Percentiles rank a stretch among this genome's conserved stretches.
phyloP scores from a whole-genome alignment of 2,888 invertebrate genomes.

The Kryphioiulus occultus region DNA sequence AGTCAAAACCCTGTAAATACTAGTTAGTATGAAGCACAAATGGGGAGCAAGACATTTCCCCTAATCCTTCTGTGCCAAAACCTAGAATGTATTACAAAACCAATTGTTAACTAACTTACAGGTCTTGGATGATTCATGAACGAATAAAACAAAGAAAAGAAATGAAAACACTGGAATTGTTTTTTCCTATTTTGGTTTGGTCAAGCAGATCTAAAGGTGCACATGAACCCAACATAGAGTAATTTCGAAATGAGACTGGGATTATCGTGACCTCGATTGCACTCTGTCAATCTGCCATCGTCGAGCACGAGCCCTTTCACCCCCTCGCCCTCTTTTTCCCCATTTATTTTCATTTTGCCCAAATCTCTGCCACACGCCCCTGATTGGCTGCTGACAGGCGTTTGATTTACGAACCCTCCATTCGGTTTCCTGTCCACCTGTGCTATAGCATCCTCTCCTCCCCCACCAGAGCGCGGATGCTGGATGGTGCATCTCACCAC shows the following conservation, averaged over 20 bases:
- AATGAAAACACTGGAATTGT: no score
- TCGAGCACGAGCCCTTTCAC: constrained; percentile 23
- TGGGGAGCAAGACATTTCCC: no score
- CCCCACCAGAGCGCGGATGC: not conserved
- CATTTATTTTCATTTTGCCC: constrained; percentile 17
- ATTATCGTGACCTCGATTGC: not conserved
- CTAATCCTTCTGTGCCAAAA: no score
- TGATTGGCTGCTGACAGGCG: constrained; percentile 42
- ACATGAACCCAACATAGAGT: not conserved
- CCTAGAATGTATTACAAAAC: no score
- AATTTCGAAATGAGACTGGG: not conserved
- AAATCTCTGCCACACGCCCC: constrained; percentile 43
- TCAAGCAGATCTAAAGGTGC: not conserved
- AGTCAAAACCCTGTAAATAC: no score
- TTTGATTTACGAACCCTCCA: constrained; percentile 41
- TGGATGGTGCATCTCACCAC: constrained; percentile 43
- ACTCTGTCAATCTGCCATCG: constrained; percentile 7
- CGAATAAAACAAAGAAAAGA: no score
- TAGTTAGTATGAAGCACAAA: no score
- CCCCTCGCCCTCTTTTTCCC: not conserved
- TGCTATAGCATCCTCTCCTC: constrained; percentile 33
- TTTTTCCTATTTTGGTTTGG: no score
- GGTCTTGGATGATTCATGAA: no score
- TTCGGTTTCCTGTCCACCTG: constrained; percentile 47
- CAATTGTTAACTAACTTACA: no score